Percentiles rank a stretch among this genome's conserved stretches.
phyloP scores from a whole-genome alignment of 2,113 vertebrate species.

The Neogobius melanostomus region DNA sequence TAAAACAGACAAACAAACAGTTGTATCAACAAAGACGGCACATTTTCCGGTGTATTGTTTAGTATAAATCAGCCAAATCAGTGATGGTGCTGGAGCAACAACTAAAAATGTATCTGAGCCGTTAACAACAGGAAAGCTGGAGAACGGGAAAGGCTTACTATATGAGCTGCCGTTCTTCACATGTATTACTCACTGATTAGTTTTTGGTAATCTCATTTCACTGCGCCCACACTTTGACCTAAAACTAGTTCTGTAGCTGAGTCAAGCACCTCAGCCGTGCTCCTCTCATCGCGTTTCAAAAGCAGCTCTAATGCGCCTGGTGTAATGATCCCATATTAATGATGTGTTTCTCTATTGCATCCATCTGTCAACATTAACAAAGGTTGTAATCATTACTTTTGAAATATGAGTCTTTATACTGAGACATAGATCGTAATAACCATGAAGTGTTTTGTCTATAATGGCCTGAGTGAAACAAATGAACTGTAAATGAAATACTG shows the following conservation, averaged over 20 bases:
- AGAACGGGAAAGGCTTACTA: conserved; percentile 17
- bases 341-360: not conserved
- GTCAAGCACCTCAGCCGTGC: conserved; percentile 24
- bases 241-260: conserved; percentile 42
- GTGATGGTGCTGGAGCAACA: not conserved
- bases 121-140: not conserved
- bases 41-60: not conserved
- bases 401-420: not conserved
- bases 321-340: not conserved
- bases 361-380: not conserved
- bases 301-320: conserved; percentile 9
- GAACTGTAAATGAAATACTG: conserved; percentile 1
- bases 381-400: not conserved
- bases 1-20: too few relatives aligned
- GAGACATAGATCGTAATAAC: not conserved
- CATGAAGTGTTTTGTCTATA: not conserved
- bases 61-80: not conserved
- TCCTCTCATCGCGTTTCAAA: conserved; percentile 13
- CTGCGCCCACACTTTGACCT: conserved; percentile 34
- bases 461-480: not conserved
- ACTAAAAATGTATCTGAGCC: not conserved
- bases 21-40: too few relatives aligned
- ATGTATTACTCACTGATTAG: conserved; percentile 33
- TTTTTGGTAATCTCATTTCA: conserved; percentile 41
- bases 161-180: conserved; percentile 9